phyloP scores from a whole-genome alignment of 2,113 vertebrate genomes.

The Chaenogobius annularis region DNA sequence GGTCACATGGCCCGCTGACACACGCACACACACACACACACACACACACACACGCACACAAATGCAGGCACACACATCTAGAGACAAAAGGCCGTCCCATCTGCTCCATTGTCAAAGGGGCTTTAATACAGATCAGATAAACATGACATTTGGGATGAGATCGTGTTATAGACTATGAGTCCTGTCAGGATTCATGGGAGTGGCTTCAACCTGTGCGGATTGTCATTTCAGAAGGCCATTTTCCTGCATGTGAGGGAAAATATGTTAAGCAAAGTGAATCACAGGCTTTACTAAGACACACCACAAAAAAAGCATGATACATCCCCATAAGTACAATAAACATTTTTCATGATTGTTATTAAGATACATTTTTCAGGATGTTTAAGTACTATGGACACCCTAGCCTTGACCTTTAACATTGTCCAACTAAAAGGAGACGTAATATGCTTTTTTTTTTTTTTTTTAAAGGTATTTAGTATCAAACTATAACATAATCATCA shows the following conservation, averaged over 20 bases:
- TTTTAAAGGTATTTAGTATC: too few species aligned
- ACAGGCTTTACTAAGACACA: not conserved
- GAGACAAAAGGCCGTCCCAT: conserved; percentile 63
- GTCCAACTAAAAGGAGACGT: too few species aligned
- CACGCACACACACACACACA: conserved; percentile 6
- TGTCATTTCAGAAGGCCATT: not conserved
- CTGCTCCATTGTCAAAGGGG: conserved; percentile 72
- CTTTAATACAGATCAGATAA: conserved; percentile 78
- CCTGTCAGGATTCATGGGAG: conserved; percentile 1
- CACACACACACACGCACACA: not conserved
- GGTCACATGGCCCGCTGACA: conserved; percentile 51
- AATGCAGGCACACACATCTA: not conserved
- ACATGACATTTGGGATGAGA: conserved; percentile 72
- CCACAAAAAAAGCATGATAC: not conserved
- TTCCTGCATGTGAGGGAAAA: not conserved
- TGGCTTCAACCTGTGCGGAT: not conserved
- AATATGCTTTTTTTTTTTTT: too few species aligned
- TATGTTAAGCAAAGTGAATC: not conserved
- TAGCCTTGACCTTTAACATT: too few species aligned
- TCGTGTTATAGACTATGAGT: conserved; percentile 54
- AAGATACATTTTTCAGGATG: too few species aligned
- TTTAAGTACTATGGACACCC: too few species aligned
- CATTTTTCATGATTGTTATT: too few species aligned
- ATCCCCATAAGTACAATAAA: not conserved
- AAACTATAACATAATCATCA: too few species aligned